Evolutionary conservation across 2,113 vertebrate species (phyloP), one percentile per base, ranked within the genome.

Genomic region (Sardina pilchardus): DNA sequence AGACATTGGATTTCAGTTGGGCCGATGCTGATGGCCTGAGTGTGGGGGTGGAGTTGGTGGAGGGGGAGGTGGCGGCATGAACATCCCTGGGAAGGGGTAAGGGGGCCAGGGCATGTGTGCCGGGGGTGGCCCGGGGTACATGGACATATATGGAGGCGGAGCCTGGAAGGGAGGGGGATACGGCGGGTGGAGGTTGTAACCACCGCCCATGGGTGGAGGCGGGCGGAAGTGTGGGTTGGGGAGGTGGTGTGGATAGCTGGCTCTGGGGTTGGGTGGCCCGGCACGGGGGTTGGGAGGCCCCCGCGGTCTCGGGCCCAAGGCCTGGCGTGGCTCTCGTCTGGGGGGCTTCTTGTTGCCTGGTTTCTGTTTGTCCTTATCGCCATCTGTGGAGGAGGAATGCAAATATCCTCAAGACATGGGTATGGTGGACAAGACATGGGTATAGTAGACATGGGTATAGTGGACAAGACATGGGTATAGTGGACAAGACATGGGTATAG

Each of bases 21-120:
- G 53, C 53, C 53, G 14, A 16, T 78, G 71, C 71, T 78, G 26
- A 5, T 36, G 17, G 71, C 14, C 6, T 39, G 26, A 16, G 71
- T 78, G 71, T 78, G 71, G 71, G 10, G 34, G 71, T 39, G 30
- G 63, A 30, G 63, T 26, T 12, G 59, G 63, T 26, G 63, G 63
- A 71, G 71, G 71, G 14, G 71, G 71, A 78, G 71, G 71, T 36
- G 71, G 71, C 17, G 30, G 71, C 71, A 78, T 78, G 34, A 16
- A 78, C 71, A 78, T 78, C 34, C 71, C 71, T 16, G 71, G 71
- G 71, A 78, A 78, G 71, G 71, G 12, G 30, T 78, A 34, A 4
- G 71, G 71, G 34, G 71, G 71, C 71, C 71, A 34, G 71, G 71
- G 71, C 71, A 78, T 78, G 34, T 78, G 71, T 17, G 71, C 12